Conservation (phyloP, 2,113 vertebrate species). For the Dryoscopus gambensis region DNA sequence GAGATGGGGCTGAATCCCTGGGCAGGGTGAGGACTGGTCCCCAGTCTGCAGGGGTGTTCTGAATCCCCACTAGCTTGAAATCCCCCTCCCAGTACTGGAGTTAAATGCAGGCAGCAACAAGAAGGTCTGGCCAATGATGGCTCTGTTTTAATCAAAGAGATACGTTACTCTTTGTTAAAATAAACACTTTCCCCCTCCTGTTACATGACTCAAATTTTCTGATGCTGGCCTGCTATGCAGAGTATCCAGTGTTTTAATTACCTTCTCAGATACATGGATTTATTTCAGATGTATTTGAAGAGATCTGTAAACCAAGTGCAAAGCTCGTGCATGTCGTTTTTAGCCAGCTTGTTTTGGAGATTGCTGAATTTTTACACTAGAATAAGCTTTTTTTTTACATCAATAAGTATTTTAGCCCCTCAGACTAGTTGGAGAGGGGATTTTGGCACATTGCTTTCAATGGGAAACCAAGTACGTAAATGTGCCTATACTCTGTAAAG, state of each 20-base stretch:
- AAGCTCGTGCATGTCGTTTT: neutral
- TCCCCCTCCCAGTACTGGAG: neutral
- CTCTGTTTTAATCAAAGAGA: neutral
- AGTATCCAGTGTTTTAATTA: slow-evolving; percentile 8
- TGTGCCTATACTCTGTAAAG: neutral
- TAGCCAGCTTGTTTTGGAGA: neutral
- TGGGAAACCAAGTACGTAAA: neutral
- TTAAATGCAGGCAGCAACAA: neutral
- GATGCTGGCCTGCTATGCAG: neutral
- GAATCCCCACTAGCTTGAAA: neutral
- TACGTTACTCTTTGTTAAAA: neutral
- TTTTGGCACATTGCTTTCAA: neutral
- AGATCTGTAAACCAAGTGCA: neutral
- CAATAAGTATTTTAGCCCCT: neutral
- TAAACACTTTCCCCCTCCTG: neutral
- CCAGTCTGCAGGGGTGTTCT: neutral
- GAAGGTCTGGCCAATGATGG: neutral
- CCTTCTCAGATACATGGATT: neutral
- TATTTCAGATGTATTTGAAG: neutral
- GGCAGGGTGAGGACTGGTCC: neutral
- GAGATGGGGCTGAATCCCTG: neutral
- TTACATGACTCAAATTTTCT: slow-evolving; percentile 27
- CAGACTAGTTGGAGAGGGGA: neutral
- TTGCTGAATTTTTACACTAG: neutral
- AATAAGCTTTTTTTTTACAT: neutral